phyloP scores from a whole-genome alignment of 1,140 invertebrate genomes.

The Danaus melanippus region DNA sequence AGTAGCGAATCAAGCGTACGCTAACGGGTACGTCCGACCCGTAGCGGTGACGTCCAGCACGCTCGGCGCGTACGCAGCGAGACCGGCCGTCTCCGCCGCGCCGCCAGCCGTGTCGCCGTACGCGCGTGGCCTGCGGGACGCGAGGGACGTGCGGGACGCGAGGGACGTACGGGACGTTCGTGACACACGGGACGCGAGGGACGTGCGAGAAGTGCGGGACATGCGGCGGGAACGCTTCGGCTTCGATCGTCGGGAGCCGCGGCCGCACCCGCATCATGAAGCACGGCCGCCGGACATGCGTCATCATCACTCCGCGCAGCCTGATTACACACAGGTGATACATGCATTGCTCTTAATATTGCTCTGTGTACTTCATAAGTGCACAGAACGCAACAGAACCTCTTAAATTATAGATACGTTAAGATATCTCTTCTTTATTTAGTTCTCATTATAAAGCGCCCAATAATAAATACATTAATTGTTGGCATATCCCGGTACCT shows the following conservation, averaged over 20 bases:
- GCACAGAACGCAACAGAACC: too few relatives aligned
- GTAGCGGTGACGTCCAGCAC: constrained; percentile 8
- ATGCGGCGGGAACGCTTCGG: constrained; percentile 23
- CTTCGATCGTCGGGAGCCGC: constrained; percentile 31
- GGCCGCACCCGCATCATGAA: constrained; percentile 29
- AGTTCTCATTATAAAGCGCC: too few relatives aligned
- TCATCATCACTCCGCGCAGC: constrained; percentile 55
- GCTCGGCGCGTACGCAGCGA: constrained; percentile 19
- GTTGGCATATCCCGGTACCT: too few relatives aligned
- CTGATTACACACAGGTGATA: constrained; percentile 75
- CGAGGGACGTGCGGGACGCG: constrained; percentile 21
- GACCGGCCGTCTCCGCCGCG: constrained; percentile 36
- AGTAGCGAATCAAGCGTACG: constrained; percentile 37
- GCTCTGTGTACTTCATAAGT: too few relatives aligned
- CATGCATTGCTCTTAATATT: too few relatives aligned
- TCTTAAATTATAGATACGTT: too few relatives aligned
- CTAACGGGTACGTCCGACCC: constrained; percentile 54
- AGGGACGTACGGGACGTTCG: constrained; percentile 37
- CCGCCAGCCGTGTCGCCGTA: constrained; percentile 13
- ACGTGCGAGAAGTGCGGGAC: constrained; percentile 25
- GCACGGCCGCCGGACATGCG: constrained; percentile 28
- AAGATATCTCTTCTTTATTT: too few relatives aligned
- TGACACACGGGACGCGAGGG: constrained; percentile 34
- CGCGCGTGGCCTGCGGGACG: constrained; percentile 22
- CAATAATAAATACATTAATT: too few relatives aligned